Evolutionary conservation across 2,113 vertebrate genomes (phyloP).

Genomic region (Alligator sinensis): DNA sequence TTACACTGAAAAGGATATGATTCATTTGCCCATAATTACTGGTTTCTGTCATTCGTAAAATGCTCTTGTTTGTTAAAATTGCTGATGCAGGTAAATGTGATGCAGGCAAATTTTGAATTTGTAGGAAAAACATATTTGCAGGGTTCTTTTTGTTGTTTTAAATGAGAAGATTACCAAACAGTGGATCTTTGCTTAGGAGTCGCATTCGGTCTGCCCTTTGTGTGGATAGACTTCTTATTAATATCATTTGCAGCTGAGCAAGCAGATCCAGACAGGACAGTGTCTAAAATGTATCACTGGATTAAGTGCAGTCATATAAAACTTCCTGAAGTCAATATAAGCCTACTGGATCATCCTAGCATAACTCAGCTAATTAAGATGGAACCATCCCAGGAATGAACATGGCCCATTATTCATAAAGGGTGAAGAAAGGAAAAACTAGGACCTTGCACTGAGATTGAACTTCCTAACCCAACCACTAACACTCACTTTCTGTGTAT

Average conservation of each 20-base stretch:
- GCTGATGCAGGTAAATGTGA: conserved; percentile 16
- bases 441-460: background rate
- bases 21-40: conserved; percentile 49
- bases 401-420: background rate
- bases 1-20: conserved; percentile 40
- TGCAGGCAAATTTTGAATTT: background rate
- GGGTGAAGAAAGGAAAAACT: background rate
- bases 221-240: background rate
- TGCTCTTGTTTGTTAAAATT: conserved; percentile 6
- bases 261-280: background rate
- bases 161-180: background rate
- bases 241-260: background rate
- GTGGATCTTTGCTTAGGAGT: background rate
- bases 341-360: background rate
- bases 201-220: background rate
- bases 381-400: background rate
- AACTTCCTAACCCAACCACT: background rate
- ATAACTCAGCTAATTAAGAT: background rate
- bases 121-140: background rate
- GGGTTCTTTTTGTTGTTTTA: background rate
- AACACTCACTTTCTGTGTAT: background rate
- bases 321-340: conserved; percentile 2
- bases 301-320: background rate
- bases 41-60: background rate
- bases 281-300: background rate